Percentiles rank a stretch among this genome's conserved stretches.
These are phyloP conservation scores for Paratilapia polleni DNA, from an alignment of 2,113 vertebrate genomes.

Conservation along the genomic window DNA sequence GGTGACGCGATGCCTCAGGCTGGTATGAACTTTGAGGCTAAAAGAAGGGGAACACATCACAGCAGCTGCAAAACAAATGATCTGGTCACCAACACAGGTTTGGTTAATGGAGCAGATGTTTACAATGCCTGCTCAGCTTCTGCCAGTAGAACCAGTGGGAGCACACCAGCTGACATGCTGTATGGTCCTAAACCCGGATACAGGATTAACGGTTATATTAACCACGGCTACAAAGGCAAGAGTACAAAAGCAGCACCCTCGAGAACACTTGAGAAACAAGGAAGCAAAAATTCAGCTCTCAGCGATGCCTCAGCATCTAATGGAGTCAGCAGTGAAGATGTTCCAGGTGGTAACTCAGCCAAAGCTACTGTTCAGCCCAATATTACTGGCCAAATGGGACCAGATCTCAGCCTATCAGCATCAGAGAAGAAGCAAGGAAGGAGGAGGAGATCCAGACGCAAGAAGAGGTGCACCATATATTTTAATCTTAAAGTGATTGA, in stretches of 20 bases:
- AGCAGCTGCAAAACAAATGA: background rate
- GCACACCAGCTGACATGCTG: background rate
- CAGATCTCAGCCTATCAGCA: background rate
- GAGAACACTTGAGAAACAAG: background rate
- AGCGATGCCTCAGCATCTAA: background rate
- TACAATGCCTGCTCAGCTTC: background rate
- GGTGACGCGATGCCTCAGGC: conserved; percentile 50
- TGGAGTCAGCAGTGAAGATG: background rate
- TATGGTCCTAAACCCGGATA: background rate
- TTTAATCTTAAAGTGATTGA: background rate
- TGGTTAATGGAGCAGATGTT: conserved; percentile 13
- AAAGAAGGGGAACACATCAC: background rate
- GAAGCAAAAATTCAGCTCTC: background rate
- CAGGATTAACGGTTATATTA: conserved; percentile 27
- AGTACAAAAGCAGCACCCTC: background rate
- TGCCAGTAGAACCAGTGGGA: background rate
- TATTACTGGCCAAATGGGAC: background rate
- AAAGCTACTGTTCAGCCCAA: background rate
- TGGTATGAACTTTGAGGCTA: background rate
- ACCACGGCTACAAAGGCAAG: conserved; percentile 4
- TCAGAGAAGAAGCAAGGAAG: background rate
- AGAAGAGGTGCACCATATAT: conserved; percentile 32
- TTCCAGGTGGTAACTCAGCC: background rate
- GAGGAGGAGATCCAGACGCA: background rate
- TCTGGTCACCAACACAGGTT: background rate